Percentiles rank a stretch among this genome's conserved stretches.
Conservation (phyloP, 2,888 invertebrate species). For the Sisyra terminalis region DNA sequence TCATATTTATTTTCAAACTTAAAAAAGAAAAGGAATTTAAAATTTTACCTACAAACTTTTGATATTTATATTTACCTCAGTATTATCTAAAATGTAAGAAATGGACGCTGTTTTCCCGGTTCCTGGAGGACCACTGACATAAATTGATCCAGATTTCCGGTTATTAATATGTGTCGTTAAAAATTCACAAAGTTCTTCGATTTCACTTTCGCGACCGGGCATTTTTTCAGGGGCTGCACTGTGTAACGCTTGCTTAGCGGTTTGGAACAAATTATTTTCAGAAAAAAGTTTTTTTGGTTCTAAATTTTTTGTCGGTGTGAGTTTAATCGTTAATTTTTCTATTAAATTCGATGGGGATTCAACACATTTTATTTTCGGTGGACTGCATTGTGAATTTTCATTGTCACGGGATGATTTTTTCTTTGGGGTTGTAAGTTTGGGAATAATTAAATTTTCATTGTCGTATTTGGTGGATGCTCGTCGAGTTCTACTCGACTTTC, state of each 20-base stretch:
- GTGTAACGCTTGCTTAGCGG: slow-evolving; percentile 24
- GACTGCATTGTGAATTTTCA: slow-evolving; percentile 1
- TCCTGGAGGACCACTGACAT: slow-evolving; percentile 93
- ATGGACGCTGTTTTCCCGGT: slow-evolving; percentile 92
- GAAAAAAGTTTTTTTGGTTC: slow-evolving; percentile 11
- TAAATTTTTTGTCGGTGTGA: neutral
- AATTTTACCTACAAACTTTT: slow-evolving; percentile 5
- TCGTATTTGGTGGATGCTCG: too few relatives aligned
- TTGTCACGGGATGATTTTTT: neutral
- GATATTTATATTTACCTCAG: slow-evolving; percentile 32
- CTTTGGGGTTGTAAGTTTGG: too few relatives aligned
- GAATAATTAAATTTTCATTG: too few relatives aligned
- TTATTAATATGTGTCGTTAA: slow-evolving; percentile 45
- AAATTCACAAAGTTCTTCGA: slow-evolving; percentile 48
- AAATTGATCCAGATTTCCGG: slow-evolving; percentile 62
- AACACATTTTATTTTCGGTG: slow-evolving; percentile 6
- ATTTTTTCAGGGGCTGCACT: slow-evolving; percentile 24
- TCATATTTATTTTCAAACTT: slow-evolving; percentile 36
- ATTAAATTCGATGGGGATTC: neutral
- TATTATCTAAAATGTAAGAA: slow-evolving; percentile 48
- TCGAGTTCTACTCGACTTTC: too few relatives aligned
- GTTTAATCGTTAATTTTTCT: neutral
- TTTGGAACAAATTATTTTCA: slow-evolving; percentile 17
- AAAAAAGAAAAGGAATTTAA: slow-evolving; percentile 14
- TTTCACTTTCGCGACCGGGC: slow-evolving; percentile 69